Evolutionary conservation across 2,113 vertebrate genomes (phyloP).

Genomic region (Eolophus roseicapilla): DNA sequence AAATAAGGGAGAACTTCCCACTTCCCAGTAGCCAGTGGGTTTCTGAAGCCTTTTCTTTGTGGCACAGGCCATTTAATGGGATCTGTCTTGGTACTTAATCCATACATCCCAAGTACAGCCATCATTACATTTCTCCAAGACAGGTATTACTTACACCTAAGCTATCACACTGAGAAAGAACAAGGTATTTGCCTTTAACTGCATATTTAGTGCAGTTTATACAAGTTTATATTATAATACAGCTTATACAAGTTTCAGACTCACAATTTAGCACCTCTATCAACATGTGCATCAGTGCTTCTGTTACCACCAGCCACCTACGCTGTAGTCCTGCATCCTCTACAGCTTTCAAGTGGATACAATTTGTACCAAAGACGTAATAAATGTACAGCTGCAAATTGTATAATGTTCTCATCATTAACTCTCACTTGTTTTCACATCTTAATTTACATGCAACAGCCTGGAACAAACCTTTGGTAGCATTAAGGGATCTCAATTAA

Average conservation of each 20-base stretch:
- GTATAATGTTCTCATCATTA: constrained; percentile 47
- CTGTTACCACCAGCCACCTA: constrained; percentile 46
- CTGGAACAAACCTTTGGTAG: constrained; percentile 29
- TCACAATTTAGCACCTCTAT: background rate
- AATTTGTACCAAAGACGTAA: constrained; percentile 19
- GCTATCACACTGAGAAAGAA: background rate
- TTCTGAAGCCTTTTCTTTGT: background rate
- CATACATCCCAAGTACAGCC: background rate
- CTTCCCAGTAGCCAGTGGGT: background rate
- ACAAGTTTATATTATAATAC: background rate
- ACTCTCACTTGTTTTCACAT: constrained; percentile 54
- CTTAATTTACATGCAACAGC: constrained; percentile 63
- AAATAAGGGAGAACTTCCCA: background rate
- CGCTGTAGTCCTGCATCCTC: background rate
- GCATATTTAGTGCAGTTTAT: background rate
- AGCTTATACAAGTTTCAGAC: background rate
- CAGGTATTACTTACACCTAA: background rate
- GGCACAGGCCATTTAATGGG: background rate
- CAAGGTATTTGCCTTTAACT: background rate
- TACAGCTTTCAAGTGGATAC: constrained; percentile 52
- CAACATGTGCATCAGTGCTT: background rate
- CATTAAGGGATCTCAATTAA: constrained; percentile 38
- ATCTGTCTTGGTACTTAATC: background rate
- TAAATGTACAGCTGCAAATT: constrained; percentile 50
- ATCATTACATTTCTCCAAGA: background rate